phyloP scores from a whole-genome alignment of 2,113 vertebrate genomes.

The Bos taurus region DNA sequence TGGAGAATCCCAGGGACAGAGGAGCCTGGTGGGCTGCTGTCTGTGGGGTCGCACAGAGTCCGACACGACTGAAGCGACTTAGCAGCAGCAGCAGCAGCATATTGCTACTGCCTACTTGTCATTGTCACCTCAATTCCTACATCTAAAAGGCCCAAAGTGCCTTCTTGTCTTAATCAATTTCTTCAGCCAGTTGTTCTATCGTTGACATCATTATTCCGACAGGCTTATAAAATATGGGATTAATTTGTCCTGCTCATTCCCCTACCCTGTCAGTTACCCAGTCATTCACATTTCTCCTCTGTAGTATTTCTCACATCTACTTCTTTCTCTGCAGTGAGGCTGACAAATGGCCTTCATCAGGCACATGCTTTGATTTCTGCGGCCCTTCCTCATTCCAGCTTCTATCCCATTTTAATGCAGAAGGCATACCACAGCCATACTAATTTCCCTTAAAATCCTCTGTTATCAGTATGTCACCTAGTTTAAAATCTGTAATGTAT shows the following conservation, averaged over 20 bases:
- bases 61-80: fast-evolving
- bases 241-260: background rate
- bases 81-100: background rate
- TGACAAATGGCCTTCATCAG: background rate
- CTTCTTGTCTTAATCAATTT: background rate
- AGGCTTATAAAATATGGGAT: background rate
- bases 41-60: background rate
- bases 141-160: background rate
- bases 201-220: background rate
- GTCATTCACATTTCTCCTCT: background rate
- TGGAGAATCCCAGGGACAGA: background rate
- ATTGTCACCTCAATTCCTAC: background rate
- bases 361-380: background rate
- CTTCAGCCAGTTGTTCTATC: background rate
- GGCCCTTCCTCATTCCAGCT: background rate
- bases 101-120: background rate
- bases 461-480: background rate
- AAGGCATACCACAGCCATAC: background rate
- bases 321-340: background rate
- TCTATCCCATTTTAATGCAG: background rate
- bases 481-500: background rate
- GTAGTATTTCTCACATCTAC: background rate
- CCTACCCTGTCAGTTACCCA: no score
- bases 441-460: background rate
- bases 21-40: background rate